Conservation (phyloP, 2,113 vertebrate species). For the Myocastor coypus region DNA sequence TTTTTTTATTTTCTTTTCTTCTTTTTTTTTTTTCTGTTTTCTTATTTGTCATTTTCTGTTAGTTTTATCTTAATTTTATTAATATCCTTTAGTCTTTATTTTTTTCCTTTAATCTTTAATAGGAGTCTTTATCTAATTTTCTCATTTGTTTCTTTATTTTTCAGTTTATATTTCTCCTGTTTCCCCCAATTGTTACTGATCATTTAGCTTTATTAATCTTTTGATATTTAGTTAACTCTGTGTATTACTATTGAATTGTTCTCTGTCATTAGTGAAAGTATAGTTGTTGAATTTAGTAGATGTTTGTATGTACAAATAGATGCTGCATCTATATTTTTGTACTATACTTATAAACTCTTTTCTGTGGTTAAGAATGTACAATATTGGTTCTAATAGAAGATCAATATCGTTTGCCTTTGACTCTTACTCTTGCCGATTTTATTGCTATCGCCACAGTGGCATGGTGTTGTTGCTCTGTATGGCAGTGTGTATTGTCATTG, state of each 20-base stretch:
- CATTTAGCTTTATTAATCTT: neutral
- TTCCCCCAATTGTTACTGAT: neutral
- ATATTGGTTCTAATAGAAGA: neutral
- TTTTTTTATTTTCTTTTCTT: neutral
- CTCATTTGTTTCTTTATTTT: neutral
- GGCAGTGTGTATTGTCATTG: neutral
- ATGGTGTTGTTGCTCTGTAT: neutral
- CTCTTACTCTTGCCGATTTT: neutral
- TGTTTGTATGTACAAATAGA: neutral
- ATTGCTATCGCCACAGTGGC: neutral
- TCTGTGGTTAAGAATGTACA: neutral
- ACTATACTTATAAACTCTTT: neutral
- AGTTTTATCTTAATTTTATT: neutral
- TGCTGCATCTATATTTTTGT: neutral
- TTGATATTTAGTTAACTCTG: neutral
- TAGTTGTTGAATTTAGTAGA: neutral
- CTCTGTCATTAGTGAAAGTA: neutral
- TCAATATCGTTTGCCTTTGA: neutral
- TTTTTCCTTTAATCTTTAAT: neutral
- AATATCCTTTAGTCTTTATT: neutral
- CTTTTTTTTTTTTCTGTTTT: neutral
- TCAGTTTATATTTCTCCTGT: neutral
- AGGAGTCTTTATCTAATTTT: neutral
- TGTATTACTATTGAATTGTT: neutral
- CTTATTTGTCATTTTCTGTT: neutral